A percentile compares a stretch with the other conserved stretches of the same genome.
These are phyloP conservation scores for Ptychoptera albimana DNA, from an alignment of 2,888 invertebrate species.

Conservation along the genomic window DNA sequence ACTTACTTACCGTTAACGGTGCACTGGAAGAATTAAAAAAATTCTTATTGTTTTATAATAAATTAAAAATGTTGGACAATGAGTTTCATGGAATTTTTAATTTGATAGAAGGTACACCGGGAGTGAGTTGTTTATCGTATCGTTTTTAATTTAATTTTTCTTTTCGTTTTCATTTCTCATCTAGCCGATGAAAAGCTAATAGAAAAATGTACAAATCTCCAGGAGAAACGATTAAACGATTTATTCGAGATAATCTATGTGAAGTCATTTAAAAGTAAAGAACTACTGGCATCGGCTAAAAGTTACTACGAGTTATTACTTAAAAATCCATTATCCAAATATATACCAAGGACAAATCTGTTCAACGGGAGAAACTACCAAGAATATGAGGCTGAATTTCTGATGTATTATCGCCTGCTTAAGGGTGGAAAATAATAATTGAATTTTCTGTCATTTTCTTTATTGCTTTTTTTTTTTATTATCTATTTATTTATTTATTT, in stretches of 20 bases:
- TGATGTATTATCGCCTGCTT: constrained; percentile 19
- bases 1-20: too few species aligned
- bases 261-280: background rate
- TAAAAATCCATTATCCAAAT: constrained; percentile 4
- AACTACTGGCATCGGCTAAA: background rate
- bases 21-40: too few species aligned
- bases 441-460: too few species aligned
- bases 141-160: background rate
- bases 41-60: too few species aligned
- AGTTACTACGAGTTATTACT: background rate
- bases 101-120: too few species aligned
- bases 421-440: background rate
- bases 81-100: too few species aligned
- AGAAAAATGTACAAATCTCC: background rate
- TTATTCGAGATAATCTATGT: background rate
- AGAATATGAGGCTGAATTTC: constrained; percentile 6
- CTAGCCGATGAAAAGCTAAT: background rate
- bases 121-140: background rate
- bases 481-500: too few species aligned
- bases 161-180: background rate
- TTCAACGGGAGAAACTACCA: constrained; percentile 6
- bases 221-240: background rate
- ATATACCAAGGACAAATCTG: background rate
- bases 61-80: too few species aligned
- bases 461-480: too few species aligned